Evolutionary conservation across 2,888 invertebrate species (phyloP).

Genomic region (Aphrophora alni): DNA sequence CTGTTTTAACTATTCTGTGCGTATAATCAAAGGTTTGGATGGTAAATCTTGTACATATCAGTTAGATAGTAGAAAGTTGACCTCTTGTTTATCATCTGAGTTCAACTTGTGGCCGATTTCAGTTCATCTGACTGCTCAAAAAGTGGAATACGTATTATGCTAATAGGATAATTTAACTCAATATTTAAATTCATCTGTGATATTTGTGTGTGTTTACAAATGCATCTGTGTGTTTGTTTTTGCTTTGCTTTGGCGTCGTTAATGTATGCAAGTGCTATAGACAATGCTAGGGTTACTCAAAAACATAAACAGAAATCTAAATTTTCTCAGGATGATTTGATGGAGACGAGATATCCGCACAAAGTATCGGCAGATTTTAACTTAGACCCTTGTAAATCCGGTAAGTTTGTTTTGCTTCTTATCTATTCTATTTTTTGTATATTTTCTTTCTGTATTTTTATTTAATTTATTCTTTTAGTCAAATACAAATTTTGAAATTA

Average conservation of each 20-base stretch:
- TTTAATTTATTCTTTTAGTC: too few relatives aligned
- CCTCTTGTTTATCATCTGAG: neutral
- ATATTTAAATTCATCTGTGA: neutral
- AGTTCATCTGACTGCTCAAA: neutral
- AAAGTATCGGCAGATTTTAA: conserved; percentile 77
- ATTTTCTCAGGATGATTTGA: conserved; percentile 73
- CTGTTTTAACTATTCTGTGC: neutral
- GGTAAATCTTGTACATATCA: neutral
- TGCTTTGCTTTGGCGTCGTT: neutral
- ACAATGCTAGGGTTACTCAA: conserved; percentile 21
- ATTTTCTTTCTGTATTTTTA: too few relatives aligned
- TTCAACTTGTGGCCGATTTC: neutral
- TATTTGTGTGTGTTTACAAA: neutral
- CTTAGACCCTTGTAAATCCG: conserved; percentile 86
- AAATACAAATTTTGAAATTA: too few relatives aligned
- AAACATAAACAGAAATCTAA: conserved; percentile 50
- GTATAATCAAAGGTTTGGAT: neutral
- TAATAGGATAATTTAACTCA: too few relatives aligned
- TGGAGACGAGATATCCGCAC: conserved; percentile 68
- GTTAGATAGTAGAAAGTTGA: conserved; percentile 9
- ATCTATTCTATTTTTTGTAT: too few relatives aligned
- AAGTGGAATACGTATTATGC: neutral
- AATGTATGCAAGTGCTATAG: neutral
- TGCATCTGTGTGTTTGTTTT: conserved; percentile 3
- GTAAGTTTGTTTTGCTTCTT: too few relatives aligned